These are phyloP conservation scores for Sebastolobus alascanus DNA, from an alignment of 2,797 vertebrate species.

Conservation along the genomic window DNA sequence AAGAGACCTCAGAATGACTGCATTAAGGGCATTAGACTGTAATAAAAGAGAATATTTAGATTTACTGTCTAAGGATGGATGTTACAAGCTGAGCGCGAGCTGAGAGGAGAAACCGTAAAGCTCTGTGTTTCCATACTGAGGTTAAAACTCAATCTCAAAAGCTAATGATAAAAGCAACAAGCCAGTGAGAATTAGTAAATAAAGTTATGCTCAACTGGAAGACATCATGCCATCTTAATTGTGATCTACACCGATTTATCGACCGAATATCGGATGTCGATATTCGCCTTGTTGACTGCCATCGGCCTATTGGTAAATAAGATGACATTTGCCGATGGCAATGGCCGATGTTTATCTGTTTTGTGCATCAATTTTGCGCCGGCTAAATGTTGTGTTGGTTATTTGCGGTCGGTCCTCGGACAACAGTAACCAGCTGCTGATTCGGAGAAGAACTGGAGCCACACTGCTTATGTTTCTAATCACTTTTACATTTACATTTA, in stretches of 20 bases:
- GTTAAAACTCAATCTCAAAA: conserved; percentile 8
- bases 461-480: too few relatives aligned
- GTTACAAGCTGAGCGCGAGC: not conserved
- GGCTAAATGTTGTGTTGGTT: too few relatives aligned
- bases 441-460: too few relatives aligned
- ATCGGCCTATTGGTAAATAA: too few relatives aligned
- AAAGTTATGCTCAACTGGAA: not conserved
- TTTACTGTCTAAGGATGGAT: not conserved
- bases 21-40: conserved; percentile 44
- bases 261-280: too few relatives aligned
- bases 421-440: too few relatives aligned
- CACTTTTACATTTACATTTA: too few relatives aligned
- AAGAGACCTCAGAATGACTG: conserved; percentile 37
- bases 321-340: too few relatives aligned
- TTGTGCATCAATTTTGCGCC: too few relatives aligned
- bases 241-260: not conserved
- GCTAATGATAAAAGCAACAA: not conserved
- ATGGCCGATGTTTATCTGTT: too few relatives aligned
- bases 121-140: not conserved
- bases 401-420: too few relatives aligned
- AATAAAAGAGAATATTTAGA: conserved; percentile 50
- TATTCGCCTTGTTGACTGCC: too few relatives aligned
- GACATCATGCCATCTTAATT: not conserved
- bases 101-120: not conserved
- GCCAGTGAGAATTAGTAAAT: not conserved